Evolutionary conservation across 2,113 vertebrate species (phyloP).

Genomic region (Rhinogobius similis): DNA sequence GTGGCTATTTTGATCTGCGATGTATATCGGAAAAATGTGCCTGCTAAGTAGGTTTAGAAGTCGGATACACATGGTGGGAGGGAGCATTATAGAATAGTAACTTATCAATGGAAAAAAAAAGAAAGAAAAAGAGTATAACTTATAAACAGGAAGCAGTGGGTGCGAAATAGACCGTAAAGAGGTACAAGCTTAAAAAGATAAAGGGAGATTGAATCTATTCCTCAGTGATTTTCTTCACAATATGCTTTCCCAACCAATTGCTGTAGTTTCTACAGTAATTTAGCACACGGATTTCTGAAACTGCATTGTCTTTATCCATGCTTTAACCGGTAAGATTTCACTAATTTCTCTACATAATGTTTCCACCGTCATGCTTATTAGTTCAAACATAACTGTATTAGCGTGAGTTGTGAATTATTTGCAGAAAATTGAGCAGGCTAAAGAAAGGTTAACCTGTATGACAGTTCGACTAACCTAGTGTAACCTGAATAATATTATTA

Average conservation of each 20-base stretch:
- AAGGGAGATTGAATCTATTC: constrained; percentile 40
- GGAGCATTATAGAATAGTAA: background rate
- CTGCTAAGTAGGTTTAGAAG: background rate
- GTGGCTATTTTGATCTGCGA: background rate
- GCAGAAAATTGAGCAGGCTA: too few species aligned
- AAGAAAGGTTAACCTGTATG: too few species aligned
- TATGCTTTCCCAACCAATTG: constrained; percentile 10
- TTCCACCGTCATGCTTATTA: too few species aligned
- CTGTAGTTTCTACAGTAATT: too few species aligned
- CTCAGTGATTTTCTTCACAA: constrained; percentile 25
- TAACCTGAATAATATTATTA: too few species aligned
- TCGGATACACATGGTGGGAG: background rate
- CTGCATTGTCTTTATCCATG: too few species aligned
- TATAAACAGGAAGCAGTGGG: background rate
- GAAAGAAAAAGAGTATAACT: constrained; percentile 22
- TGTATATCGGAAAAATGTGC: background rate
- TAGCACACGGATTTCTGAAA: too few species aligned
- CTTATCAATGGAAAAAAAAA: constrained; percentile 5
- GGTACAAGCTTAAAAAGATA: constrained; percentile 24
- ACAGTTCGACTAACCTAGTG: too few species aligned
- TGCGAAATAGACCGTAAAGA: constrained; percentile 24
- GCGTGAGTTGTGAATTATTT: too few species aligned
- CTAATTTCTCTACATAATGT: too few species aligned
- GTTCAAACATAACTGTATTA: too few species aligned
- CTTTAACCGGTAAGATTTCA: too few species aligned